Base-by-base conservation (phyloP, 1,140 invertebrate genomes). In the Ceratina calcarata region DNA sequence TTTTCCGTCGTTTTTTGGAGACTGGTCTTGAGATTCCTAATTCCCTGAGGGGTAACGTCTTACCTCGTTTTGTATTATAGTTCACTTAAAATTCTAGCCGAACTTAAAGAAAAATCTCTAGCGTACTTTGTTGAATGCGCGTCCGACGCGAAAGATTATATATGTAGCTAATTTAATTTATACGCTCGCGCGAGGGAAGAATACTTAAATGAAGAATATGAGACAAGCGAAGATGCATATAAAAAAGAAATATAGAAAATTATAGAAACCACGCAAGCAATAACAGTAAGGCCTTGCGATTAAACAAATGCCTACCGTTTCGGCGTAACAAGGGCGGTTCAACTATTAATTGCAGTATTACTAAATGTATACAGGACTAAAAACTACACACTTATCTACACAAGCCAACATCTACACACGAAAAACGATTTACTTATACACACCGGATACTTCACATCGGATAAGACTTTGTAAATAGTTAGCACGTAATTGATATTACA, bases 341-440 rank as follows among this genome's bases (percentile, higher is more conserved):
- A 91, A 92, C 88, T 92, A 92, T 91, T 91, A 90, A 91, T 91
- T 84, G 87, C 92, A 92, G 91, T 92, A 93, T 93, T 93, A 92
- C 86, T 91, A 91, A 92, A 92, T 91, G 88, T 92, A 93, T 84
- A 89, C 91, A 86, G 62, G 37, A 86, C 67, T 92, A 89, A 87
- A 78, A 79, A 80, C 37, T 82, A 87, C 79, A 89, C 80, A 88
- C 73, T 70, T 45, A 45, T 10, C 37, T 32, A 88, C 76, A 86
- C 78, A 13, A 45, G 18, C 49, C 18, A 65, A 27, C 58, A 85
- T 45, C 20, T 58, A 62, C 51, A 76, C 68, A 71, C 37, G 37
- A 45, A 10, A 45, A 45, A 64, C 49, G 24, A 20, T 60, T 71
- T 70, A 83, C 73, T 78, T 71, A 64, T 68, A 67, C 22, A 80